Conservation (phyloP, 2,797 vertebrate species). For the Nannoperca obscura region DNA sequence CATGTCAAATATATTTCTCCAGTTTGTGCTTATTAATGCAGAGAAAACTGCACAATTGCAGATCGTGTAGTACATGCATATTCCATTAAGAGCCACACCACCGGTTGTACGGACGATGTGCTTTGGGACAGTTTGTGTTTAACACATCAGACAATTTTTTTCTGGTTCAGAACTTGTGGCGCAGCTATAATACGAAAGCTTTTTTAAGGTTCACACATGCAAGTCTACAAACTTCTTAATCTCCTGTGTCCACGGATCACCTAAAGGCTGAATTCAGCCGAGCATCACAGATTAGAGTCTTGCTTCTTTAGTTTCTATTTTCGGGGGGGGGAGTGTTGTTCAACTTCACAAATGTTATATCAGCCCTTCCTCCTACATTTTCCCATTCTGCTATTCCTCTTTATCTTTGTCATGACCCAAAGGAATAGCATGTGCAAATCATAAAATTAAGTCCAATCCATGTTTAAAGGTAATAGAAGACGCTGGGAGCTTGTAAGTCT, state of each 20-base stretch:
- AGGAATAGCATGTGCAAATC: slow-evolving; percentile 33
- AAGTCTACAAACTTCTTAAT: slow-evolving; percentile 50
- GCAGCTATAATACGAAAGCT: slow-evolving; percentile 9
- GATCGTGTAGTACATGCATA: slow-evolving; percentile 45
- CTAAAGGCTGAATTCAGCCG: slow-evolving; percentile 52
- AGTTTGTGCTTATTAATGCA: slow-evolving; percentile 37
- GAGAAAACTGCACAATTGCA: slow-evolving; percentile 34
- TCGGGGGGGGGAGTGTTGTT: slow-evolving; percentile 34
- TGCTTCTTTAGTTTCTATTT: slow-evolving; percentile 57
- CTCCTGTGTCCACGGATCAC: slow-evolving; percentile 56
- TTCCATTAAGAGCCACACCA: slow-evolving; percentile 46
- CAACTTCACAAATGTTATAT: slow-evolving; percentile 65
- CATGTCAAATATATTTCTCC: slow-evolving; percentile 44
- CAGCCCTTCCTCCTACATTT: slow-evolving; percentile 34
- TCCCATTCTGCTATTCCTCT: slow-evolving; percentile 18
- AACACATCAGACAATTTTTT: slow-evolving; percentile 21
- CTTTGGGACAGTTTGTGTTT: slow-evolving; percentile 27
- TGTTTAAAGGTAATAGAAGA: slow-evolving; percentile 1
- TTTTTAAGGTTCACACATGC: slow-evolving; percentile 33
- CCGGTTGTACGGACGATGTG: slow-evolving; percentile 29
- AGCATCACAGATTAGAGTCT: slow-evolving; percentile 60
- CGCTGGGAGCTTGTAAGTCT: not conserved
- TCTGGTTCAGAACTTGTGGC: slow-evolving; percentile 17
- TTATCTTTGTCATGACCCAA: slow-evolving; percentile 34
- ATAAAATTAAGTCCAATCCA: slow-evolving; percentile 28